Conservation (phyloP, 92 coral and sea anemone species). For the Micromussa lordhowensis region DNA sequence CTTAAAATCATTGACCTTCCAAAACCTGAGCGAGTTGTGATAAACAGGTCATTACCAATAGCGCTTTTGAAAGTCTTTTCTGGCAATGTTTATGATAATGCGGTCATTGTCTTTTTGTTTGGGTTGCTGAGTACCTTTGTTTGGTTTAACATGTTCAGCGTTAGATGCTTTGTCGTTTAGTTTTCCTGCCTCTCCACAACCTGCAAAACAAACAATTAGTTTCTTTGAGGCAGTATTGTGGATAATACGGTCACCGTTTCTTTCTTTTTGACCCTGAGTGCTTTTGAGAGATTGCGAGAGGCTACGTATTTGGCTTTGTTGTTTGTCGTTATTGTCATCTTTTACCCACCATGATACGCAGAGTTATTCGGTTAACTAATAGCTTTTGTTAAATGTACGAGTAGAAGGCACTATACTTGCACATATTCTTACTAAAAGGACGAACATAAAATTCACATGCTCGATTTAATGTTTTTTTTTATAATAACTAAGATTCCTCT, state of each 20-base stretch:
- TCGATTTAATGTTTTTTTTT: no score
- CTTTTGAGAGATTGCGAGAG: background rate
- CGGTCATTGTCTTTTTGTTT: background rate
- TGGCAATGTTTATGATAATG: slow-evolving; percentile 11
- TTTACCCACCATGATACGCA: no score
- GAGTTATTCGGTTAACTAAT: no score
- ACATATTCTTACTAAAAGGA: background rate
- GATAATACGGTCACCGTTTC: background rate
- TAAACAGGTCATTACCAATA: background rate
- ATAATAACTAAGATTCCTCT: background rate
- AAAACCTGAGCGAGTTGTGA: background rate
- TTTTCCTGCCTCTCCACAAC: slow-evolving; percentile 21
- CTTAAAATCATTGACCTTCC: background rate
- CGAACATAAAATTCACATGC: background rate
- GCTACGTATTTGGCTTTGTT: background rate
- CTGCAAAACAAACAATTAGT: slow-evolving; percentile 3
- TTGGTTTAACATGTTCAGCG: background rate
- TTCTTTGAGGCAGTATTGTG: background rate
- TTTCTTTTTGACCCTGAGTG: background rate
- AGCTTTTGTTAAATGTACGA: background rate
- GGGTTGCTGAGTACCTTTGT: background rate
- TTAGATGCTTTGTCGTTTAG: slow-evolving; percentile 1
- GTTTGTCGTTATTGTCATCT: background rate
- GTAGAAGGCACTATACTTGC: background rate
- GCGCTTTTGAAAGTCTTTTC: background rate